Percentiles rank a stretch among this genome's conserved stretches.
phyloP scores from a whole-genome alignment of 2,113 vertebrate genomes.

The Pagrus major region DNA sequence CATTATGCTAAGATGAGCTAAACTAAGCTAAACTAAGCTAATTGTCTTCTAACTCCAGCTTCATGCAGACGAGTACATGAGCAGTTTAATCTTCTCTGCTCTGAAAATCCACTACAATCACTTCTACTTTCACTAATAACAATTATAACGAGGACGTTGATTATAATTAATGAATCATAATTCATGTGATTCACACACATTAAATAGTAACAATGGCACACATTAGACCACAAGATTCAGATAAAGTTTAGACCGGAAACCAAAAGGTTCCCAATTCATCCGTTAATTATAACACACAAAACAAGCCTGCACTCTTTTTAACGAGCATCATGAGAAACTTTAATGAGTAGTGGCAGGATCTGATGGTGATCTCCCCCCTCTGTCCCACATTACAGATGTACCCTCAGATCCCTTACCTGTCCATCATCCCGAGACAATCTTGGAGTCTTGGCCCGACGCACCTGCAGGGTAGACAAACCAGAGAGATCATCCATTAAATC shows the following conservation, averaged over 20 bases:
- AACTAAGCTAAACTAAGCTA: neutral
- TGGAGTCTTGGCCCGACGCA: slow-evolving; percentile 93
- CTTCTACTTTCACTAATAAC: neutral
- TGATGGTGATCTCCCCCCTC: slow-evolving; percentile 31
- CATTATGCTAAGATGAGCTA: neutral
- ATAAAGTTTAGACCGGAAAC: neutral
- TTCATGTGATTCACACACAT: neutral
- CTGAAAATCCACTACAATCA: neutral
- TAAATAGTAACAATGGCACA: neutral
- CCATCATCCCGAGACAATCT: slow-evolving; percentile 98
- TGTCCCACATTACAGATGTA: slow-evolving; percentile 21
- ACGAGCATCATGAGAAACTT: slow-evolving; percentile 26
- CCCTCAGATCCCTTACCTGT: slow-evolving; percentile 88
- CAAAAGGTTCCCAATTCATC: neutral
- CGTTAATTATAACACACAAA: neutral
- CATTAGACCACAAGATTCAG: neutral
- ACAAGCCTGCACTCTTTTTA: slow-evolving; percentile 19
- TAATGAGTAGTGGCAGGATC: slow-evolving; percentile 37
- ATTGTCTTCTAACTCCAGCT: neutral
- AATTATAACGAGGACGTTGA: neutral
- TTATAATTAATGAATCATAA: neutral
- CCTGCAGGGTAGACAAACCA: slow-evolving; percentile 86
- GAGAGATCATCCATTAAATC: slow-evolving; percentile 67
- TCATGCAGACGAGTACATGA: neutral
- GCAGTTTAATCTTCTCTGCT: neutral